These are phyloP conservation scores for Sphaeramia orbicularis DNA, from an alignment of 2,797 vertebrate species.

Conservation along the genomic window DNA sequence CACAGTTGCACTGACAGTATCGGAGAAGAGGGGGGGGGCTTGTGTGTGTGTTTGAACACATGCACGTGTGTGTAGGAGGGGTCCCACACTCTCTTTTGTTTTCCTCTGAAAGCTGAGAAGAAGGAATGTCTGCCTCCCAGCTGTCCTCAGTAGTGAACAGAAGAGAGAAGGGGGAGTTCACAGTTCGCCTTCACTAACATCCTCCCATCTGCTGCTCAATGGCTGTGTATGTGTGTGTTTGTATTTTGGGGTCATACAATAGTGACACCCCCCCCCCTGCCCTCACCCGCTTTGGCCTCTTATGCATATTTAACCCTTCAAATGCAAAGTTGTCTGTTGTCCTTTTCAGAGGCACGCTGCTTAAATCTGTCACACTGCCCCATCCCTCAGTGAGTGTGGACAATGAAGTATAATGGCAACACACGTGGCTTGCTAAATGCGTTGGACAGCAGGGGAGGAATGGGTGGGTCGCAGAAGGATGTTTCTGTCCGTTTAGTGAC, in stretches of 20 bases:
- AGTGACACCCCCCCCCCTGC: conserved; percentile 32
- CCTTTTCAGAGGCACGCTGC: conserved; percentile 68
- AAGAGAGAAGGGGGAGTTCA: conserved; percentile 58
- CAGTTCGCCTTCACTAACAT: conserved; percentile 63
- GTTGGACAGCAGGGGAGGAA: conserved; percentile 43
- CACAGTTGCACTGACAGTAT: conserved; percentile 71
- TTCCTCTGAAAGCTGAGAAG: conserved; percentile 81
- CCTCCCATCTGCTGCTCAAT: conserved; percentile 75
- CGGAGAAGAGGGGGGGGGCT: conserved; percentile 20
- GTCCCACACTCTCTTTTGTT: conserved; percentile 78
- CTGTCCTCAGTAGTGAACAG: conserved; percentile 76
- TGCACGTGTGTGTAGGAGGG: conserved; percentile 76
- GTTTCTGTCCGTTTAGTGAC: conserved; percentile 51
- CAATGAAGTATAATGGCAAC: conserved; percentile 70
- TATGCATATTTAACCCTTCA: conserved; percentile 81
- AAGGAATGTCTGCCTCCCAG: conserved; percentile 85
- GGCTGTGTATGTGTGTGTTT: conserved; percentile 48
- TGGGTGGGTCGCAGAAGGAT: conserved; percentile 49
- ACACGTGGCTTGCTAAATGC: conserved; percentile 76
- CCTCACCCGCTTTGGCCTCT: conserved; percentile 57
- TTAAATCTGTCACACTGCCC: conserved; percentile 70
- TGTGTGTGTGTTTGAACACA: conserved; percentile 55
- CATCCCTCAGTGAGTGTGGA: conserved; percentile 53
- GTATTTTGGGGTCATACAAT: conserved; percentile 70
- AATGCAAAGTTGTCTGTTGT: conserved; percentile 79